Evolutionary conservation across 2,888 invertebrate species (phyloP).

Genomic region (Drosophila mercatorum): DNA sequence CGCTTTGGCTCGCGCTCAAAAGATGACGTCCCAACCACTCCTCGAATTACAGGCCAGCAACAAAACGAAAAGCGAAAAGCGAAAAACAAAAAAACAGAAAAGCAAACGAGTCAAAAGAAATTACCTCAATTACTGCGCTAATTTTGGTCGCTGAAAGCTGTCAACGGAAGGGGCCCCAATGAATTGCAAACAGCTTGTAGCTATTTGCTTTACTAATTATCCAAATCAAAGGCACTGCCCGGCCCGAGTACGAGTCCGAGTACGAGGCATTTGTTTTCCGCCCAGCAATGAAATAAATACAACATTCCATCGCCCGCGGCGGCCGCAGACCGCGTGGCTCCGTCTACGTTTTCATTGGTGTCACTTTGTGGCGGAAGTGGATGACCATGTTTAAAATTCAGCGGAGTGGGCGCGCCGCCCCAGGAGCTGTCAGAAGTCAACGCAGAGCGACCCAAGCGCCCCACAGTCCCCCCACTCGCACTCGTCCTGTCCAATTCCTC

Average conservation of each 20-base stretch:
- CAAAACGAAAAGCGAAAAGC: conserved; percentile 10
- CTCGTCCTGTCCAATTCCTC: conserved; percentile 11
- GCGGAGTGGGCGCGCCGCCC: conserved; percentile 30
- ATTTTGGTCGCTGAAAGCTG: conserved; percentile 55
- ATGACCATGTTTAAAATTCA: conserved; percentile 79
- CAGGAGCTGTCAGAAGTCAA: conserved; percentile 65
- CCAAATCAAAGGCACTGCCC: conserved; percentile 70
- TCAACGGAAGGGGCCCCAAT: conserved; percentile 43
- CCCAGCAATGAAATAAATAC: conserved; percentile 76
- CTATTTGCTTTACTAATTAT: conserved; percentile 82
- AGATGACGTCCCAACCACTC: conserved; percentile 50
- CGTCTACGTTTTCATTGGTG: conserved; percentile 72
- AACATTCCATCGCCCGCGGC: conserved; percentile 69
- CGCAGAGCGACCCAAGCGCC: conserved; percentile 26
- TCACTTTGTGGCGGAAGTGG: conserved; percentile 83
- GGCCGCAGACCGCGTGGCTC: conserved; percentile 48
- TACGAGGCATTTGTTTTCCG: conserved; percentile 54
- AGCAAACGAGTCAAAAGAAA: conserved; percentile 48
- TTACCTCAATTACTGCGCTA: conserved; percentile 78
- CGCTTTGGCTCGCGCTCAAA: conserved; percentile 64
- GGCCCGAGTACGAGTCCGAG: background rate
- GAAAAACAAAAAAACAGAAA: conserved; percentile 17
- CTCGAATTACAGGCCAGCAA: conserved; percentile 54
- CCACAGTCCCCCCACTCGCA: background rate
- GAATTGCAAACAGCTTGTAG: conserved; percentile 81